A percentile compares a stretch with the other conserved stretches of the same genome.
Evolutionary conservation across 2,797 vertebrate species (phyloP).

Genomic region (Neostethus bicornis): DNA sequence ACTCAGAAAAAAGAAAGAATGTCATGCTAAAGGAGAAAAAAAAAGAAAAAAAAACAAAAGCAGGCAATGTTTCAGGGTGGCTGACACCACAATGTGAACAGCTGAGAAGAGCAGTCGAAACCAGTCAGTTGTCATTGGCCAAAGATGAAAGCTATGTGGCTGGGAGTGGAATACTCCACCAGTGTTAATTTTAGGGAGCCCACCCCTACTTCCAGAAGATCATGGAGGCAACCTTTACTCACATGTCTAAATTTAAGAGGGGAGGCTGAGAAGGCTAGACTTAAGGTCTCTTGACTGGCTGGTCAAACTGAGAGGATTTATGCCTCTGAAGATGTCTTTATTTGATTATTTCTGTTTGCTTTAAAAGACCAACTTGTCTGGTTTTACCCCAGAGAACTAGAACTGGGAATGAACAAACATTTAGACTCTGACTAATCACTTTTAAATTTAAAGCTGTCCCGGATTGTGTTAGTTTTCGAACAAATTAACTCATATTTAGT

Average conservation of each 20-base stretch:
- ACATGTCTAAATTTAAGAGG: constrained; percentile 71
- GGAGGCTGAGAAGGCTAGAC: constrained; percentile 47
- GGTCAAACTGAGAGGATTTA: constrained; percentile 11
- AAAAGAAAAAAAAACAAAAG: constrained; percentile 38
- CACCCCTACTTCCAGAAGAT: constrained; percentile 60
- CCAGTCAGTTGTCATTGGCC: constrained; percentile 77
- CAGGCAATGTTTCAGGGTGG: constrained; percentile 44
- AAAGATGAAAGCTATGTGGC: constrained; percentile 79
- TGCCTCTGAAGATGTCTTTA: background rate
- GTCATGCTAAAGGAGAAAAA: constrained; percentile 26
- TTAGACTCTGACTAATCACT: background rate
- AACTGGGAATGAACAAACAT: background rate
- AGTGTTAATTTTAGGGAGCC: constrained; percentile 84
- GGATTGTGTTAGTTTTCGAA: constrained; percentile 16
- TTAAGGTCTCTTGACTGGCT: constrained; percentile 32
- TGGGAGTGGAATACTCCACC: constrained; percentile 65
- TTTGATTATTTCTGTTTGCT: background rate
- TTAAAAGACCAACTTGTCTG: background rate
- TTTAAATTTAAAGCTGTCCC: too few species aligned
- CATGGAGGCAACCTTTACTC: constrained; percentile 60
- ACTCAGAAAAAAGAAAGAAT: background rate
- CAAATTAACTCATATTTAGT: constrained; percentile 7
- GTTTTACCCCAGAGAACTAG: background rate
- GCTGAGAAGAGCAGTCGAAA: constrained; percentile 76
- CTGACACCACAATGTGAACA: constrained; percentile 77